A percentile compares a stretch with the other conserved stretches of the same genome.
These are phyloP conservation scores for Drosophila orosa DNA, from an alignment of 1,140 invertebrate genomes.

Conservation along the genomic window DNA sequence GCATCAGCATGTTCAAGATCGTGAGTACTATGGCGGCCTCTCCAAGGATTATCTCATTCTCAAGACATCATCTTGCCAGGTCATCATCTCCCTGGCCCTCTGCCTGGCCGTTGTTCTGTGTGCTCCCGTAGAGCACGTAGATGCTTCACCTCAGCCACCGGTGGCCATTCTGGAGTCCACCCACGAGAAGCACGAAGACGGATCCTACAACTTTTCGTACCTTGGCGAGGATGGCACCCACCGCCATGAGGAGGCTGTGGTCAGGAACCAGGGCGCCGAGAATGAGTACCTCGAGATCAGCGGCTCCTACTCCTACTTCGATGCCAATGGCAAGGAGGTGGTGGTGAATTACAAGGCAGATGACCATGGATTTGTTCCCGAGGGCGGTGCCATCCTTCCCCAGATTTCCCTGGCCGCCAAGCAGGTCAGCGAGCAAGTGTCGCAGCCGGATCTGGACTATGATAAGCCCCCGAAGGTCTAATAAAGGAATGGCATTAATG, in stretches of 20 bases:
- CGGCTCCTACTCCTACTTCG: conserved; percentile 74
- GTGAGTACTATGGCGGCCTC: conserved; percentile 59
- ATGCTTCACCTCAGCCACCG: conserved; percentile 33
- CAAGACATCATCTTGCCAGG: conserved; percentile 19
- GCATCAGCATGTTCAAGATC: conserved; percentile 61
- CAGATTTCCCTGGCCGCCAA: conserved; percentile 73
- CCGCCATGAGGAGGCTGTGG: conserved; percentile 67
- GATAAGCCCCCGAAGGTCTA: conserved; percentile 58
- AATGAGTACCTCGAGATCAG: conserved; percentile 70
- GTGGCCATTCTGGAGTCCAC: conserved; percentile 71
- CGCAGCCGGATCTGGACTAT: conserved; percentile 53
- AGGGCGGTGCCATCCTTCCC: conserved; percentile 64
- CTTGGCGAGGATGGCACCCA: conserved; percentile 74
- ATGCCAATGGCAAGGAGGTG: conserved; percentile 72
- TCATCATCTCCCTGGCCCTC: conserved; percentile 46
- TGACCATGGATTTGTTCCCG: conserved; percentile 76
- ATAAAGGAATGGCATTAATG: conserved; percentile 22
- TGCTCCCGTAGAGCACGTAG: conserved; percentile 40
- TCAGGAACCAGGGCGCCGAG: conserved; percentile 65
- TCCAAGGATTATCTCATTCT: conserved; percentile 33
- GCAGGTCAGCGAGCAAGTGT: conserved; percentile 52
- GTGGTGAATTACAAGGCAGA: conserved; percentile 78
- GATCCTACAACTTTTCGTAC: conserved; percentile 76
- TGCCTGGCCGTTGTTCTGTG: conserved; percentile 37
- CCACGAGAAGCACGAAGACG: conserved; percentile 66